Percentiles rank a stretch among this genome's conserved stretches.
phyloP scores from a whole-genome alignment of 1,140 invertebrate genomes.

The Leptinotarsa defecta region DNA sequence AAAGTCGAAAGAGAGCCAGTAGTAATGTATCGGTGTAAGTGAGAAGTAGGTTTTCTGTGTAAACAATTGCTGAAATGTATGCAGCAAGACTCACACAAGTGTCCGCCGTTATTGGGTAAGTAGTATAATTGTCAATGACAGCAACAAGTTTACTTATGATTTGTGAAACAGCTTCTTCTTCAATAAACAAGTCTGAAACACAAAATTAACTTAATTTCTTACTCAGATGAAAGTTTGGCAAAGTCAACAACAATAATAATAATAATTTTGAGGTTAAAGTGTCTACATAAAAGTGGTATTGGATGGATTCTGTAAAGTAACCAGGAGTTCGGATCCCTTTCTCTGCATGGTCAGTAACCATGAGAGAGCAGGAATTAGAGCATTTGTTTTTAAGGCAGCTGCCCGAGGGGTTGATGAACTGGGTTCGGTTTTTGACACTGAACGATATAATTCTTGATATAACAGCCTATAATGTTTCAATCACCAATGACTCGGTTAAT shows the following conservation, averaged over 20 bases:
- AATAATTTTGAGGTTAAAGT: not conserved
- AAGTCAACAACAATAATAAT: slow-evolving; percentile 19
- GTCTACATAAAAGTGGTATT: not conserved
- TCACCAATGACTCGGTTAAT: too few species aligned
- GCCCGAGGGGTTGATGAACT: too few species aligned
- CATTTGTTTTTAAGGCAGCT: too few species aligned
- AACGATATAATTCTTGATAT: too few species aligned
- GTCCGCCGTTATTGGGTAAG: slow-evolving; percentile 53
- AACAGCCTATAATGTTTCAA: too few species aligned
- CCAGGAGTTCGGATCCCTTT: too few species aligned
- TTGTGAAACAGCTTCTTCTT: slow-evolving; percentile 56
- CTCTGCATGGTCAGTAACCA: too few species aligned
- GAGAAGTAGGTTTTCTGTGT: slow-evolving; percentile 51
- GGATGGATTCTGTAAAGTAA: not conserved
- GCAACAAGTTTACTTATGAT: slow-evolving; percentile 58
- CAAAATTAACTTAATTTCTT: slow-evolving; percentile 11
- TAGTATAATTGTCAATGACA: slow-evolving; percentile 46
- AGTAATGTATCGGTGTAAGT: slow-evolving; percentile 54
- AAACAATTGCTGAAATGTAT: slow-evolving; percentile 59
- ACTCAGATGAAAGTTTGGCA: not conserved
- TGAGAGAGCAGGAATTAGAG: too few species aligned
- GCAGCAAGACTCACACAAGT: slow-evolving; percentile 59
- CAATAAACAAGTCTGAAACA: slow-evolving; percentile 60
- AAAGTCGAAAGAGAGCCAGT: slow-evolving; percentile 57
- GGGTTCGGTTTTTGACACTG: too few species aligned